These are phyloP conservation scores for Daubentonia madagascariensis DNA, from an alignment of 2,113 vertebrate species.

Conservation along the genomic window DNA sequence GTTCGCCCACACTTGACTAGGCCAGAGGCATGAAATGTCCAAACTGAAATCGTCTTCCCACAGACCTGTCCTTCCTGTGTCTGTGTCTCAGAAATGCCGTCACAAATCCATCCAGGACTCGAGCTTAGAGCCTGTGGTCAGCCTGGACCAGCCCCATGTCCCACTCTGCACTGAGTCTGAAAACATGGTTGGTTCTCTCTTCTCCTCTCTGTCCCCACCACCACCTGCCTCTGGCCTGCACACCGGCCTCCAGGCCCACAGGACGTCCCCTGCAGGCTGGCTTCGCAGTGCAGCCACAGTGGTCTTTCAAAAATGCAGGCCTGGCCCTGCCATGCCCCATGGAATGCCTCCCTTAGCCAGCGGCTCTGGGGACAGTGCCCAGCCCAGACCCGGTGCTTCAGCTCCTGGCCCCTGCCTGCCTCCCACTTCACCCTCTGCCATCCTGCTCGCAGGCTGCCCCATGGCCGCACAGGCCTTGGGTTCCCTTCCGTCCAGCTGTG, in stretches of 20 bases:
- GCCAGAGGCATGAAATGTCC: neutral
- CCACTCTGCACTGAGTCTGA: neutral
- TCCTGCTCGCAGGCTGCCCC: neutral
- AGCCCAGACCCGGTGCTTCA: neutral
- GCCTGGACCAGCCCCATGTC: neutral
- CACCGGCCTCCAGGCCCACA: neutral
- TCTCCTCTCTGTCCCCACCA: neutral
- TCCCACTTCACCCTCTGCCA: neutral
- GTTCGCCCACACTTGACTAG: neutral
- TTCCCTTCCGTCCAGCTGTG: neutral
- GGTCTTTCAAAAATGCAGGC: neutral
- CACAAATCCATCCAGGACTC: neutral
- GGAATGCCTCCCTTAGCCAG: accelerated
- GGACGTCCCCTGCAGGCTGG: neutral
- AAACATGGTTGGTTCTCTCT: neutral
- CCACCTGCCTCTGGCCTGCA: neutral
- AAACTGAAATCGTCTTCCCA: neutral
- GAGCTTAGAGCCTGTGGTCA: neutral
- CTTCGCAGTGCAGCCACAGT: neutral
- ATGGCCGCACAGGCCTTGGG: neutral
- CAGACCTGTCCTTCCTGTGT: neutral
- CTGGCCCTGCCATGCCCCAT: neutral
- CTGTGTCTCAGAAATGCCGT: neutral
- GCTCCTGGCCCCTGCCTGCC: neutral
- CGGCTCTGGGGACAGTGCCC: neutral